A percentile compares a stretch with the other conserved stretches of the same genome.
Evolutionary conservation across 2,797 vertebrate genomes (phyloP).

Genomic region (Protonibea diacanthus): DNA sequence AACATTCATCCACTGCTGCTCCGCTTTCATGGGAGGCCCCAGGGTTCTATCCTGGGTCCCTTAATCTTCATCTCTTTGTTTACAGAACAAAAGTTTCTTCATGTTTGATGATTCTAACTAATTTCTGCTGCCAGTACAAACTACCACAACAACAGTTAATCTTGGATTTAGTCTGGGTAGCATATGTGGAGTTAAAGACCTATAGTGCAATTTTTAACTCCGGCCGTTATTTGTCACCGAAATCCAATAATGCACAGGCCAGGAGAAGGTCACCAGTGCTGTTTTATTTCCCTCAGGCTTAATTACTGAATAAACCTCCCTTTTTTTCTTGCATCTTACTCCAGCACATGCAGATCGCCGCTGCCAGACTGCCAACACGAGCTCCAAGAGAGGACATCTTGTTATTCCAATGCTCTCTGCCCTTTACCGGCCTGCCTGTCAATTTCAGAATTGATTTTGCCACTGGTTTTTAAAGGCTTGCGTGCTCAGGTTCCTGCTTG

Average conservation of each 20-base stretch:
- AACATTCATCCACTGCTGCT: not conserved
- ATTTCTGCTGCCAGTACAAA: not conserved
- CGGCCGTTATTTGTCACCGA: not conserved
- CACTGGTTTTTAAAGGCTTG: not conserved
- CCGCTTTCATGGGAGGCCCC: not conserved
- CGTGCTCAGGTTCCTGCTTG: not conserved
- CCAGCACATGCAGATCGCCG: not conserved
- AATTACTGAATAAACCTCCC: not conserved
- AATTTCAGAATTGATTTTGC: constrained; percentile 6
- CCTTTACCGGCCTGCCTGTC: constrained; percentile 4
- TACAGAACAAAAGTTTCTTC: not conserved
- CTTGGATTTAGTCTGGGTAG: no score
- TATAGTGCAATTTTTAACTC: not conserved
- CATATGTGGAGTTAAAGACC: not conserved
- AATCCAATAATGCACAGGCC: not conserved
- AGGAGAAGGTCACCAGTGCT: not conserved
- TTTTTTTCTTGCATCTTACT: not conserved
- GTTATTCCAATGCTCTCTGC: not conserved
- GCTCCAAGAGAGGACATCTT: constrained; percentile 1
- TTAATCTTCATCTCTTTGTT: not conserved
- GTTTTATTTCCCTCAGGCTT: not conserved
- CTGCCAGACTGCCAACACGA: not conserved
- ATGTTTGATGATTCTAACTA: not conserved
- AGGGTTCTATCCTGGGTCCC: not conserved
- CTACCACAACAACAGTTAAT: not conserved